Base-by-base conservation (phyloP, 2,113 vertebrate species). In the Scomber colias region DNA sequence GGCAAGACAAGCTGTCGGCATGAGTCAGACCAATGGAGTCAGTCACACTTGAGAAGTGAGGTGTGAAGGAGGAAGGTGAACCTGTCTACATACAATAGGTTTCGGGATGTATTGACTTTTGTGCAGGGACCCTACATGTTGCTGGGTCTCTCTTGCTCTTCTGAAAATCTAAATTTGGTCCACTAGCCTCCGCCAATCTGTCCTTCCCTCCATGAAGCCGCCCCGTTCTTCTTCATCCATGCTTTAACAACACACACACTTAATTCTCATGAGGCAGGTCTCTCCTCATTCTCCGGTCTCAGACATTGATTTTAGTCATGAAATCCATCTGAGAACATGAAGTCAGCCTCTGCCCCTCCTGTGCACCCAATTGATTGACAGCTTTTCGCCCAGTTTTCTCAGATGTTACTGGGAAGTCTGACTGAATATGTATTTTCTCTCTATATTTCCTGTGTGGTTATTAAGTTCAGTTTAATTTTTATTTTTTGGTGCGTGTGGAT, bases 1-100 rank as follows among this genome's bases (percentile, higher is more conserved):
- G 48, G 70, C 56, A 49, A 78, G 68, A 80, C 56, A 5, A 87
- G 75, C 68, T 57, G 64, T 79, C 55, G 48, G 40, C 57, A 4
- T 81, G 77, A 91, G 49, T 77, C 73, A 75, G 77, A 60, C 74
- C 76, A 81, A 85, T 87, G 54, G 73, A 73, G 70, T 91, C 78
- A 48, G 90, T 89, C 83, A 77, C 87, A 81, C 84, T 75, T 59
- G 75, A 83, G 72, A 82, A 61, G 68, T 56, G 70, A 87, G 69
- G 71, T 75, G 81, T 59, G 49, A 57, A 73, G 76, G 50, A 77
- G 61, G n/a, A 67, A 67, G 71, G 19, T 0, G 2, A 77, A 15
- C 10, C 48, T 78, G 77, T 73, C 71, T 16, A 45, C 51, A 50
- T 76, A 63, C 55, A 81, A 56, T 54, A 12, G 66, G 30, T 83